Evolutionary conservation across 2,797 vertebrate species (phyloP), one percentile per base, ranked within the genome.

Genomic region (Microcaecilia unicolor): DNA sequence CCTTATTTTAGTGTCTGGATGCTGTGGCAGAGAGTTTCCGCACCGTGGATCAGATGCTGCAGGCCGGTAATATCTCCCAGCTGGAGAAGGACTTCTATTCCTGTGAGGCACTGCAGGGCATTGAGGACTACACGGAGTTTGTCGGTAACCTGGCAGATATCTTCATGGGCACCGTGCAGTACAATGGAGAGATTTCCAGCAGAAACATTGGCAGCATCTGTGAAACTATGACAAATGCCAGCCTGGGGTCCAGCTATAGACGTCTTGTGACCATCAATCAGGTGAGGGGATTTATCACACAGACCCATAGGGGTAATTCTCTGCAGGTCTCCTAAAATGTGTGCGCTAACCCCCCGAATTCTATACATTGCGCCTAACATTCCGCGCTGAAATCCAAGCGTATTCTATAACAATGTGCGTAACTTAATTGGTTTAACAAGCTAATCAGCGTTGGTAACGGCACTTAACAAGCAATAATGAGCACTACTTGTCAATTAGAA

Each of bases 121-220:
- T 13, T 0, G 60, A 75, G 1, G 87, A 92, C 58, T 63, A 64
- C 51, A 47, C 37, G 0, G 70, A 84, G 45, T 49, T 91, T 16
- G 55, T 87, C 44, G 57, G 67, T 39, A 81, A 48, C 37, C 26
- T 92, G 55, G 87, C 85, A 0, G 81, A 74, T 16, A 61, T 88
- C 33, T 30, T 91, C 29, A 87, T 85, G 60, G 80, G 78, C 8
- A 44, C 72, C 0, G 89, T 87, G 45, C 87, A 92, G 58, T 90
- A 90, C 52, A 81, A 91, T 10, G 55, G 73, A 25, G 82, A 80
- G 37, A 53, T 41, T 0, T 44, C 34, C 4, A 22, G 66, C 21
- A 45, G 55, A 54, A 65, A 65, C 3, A 82, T 93, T 22, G 48
- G 24, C 2, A 46, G 48, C 10, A 37, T 90, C 9, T 93, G 90